Percentiles rank a stretch among this genome's conserved stretches.
phyloP scores from a whole-genome alignment of 2,888 invertebrate species.

The Rambutsinella grinnellia region DNA sequence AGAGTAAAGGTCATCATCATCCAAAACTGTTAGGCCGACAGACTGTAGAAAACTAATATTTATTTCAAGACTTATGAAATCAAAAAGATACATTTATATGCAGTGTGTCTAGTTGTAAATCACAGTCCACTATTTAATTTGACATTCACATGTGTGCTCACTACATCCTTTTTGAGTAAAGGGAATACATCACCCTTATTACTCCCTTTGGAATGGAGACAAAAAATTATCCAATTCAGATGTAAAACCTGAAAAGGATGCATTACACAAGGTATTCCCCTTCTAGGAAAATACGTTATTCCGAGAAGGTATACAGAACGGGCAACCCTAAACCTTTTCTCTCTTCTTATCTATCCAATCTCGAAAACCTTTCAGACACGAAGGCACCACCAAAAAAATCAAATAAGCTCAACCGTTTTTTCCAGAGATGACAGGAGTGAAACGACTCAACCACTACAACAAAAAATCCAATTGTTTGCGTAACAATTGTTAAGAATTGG shows the following conservation, averaged over 20 bases:
- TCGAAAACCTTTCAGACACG: slow-evolving; percentile 46
- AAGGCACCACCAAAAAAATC: slow-evolving; percentile 30
- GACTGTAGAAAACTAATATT: slow-evolving; percentile 9
- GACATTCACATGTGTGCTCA: slow-evolving; percentile 53
- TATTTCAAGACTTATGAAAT: too few species aligned
- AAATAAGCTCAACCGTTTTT: neutral
- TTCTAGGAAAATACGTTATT: neutral
- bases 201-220: slow-evolving; percentile 9
- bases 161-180: slow-evolving; percentile 9
- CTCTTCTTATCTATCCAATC: slow-evolving; percentile 26
- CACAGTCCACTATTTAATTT: slow-evolving; percentile 49
- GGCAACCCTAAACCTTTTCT: neutral
- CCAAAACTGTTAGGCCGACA: neutral
- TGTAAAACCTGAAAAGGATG: slow-evolving; percentile 22
- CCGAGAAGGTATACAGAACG: neutral
- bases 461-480: neutral
- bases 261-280: slow-evolving; percentile 7
- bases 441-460: slow-evolving; percentile 30
- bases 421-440: slow-evolving; percentile 34
- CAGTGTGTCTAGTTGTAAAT: slow-evolving; percentile 35
- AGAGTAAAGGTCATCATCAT: slow-evolving; percentile 34
- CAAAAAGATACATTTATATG: neutral
- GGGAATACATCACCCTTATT: slow-evolving; percentile 36
- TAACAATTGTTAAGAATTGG: neutral
- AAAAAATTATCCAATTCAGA: neutral